These are phyloP conservation scores for Progne subis DNA, from an alignment of 2,113 vertebrate species.

Conservation along the genomic window DNA sequence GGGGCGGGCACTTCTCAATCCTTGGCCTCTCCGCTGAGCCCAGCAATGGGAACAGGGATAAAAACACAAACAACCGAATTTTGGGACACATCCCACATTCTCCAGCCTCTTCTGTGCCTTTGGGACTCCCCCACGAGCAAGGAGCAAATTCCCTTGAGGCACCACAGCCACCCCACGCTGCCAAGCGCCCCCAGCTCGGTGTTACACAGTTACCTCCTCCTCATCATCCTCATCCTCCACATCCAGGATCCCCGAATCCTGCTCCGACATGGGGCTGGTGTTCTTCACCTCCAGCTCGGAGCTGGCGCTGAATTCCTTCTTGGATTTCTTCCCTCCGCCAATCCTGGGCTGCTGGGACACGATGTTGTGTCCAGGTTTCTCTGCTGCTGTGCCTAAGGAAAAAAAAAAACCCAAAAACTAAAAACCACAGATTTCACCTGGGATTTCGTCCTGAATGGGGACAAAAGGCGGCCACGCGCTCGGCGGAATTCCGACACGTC, in stretches of 20 bases:
- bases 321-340: constrained; percentile 76
- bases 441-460: rapidly evolving
- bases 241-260: constrained; percentile 92
- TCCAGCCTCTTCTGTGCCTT: neutral
- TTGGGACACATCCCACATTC: rapidly evolving
- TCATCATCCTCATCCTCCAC: constrained; percentile 92
- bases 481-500: neutral
- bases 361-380: constrained; percentile 87
- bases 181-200: neutral
- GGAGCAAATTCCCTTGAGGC: neutral
- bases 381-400: constrained; percentile 89
- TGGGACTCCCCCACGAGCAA: rapidly evolving
- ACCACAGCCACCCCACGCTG: neutral
- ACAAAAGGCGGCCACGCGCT: neutral
- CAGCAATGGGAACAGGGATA: rapidly evolving
- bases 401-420: too few species aligned
- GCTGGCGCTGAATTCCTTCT: constrained; percentile 73
- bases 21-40: neutral
- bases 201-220: constrained; percentile 79
- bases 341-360: constrained; percentile 81
- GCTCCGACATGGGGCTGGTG: constrained; percentile 85
- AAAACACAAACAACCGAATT: rapidly evolving
- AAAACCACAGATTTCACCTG: neutral
- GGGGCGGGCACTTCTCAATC: neutral
- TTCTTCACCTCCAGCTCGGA: constrained; percentile 78